phyloP scores from a whole-genome alignment of 2,113 vertebrate genomes.

The Anseranas semipalmata region DNA sequence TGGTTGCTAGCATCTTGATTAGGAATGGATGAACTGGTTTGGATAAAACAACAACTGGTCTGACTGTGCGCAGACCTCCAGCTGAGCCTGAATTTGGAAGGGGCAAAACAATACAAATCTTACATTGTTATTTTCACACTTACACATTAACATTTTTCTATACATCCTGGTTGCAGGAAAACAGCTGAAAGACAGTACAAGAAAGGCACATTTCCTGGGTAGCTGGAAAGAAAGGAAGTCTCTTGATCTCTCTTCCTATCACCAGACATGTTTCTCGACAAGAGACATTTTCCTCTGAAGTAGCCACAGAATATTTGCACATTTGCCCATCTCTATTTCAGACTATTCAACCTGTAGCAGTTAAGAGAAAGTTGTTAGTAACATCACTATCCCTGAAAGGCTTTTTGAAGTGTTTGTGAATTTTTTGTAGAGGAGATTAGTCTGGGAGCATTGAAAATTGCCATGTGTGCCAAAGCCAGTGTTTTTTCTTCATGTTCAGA shows the following conservation, averaged over 20 bases:
- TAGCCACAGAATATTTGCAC: not conserved
- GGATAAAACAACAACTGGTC: constrained; percentile 53
- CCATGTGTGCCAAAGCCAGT: not conserved
- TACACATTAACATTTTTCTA: not conserved
- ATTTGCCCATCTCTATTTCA: not conserved
- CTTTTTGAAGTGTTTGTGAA: not conserved
- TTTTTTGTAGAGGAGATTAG: not conserved
- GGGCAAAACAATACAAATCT: not conserved
- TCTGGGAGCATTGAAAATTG: not conserved
- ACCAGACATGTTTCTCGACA: not conserved
- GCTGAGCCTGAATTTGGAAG: constrained; percentile 51
- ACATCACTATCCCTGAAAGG: not conserved
- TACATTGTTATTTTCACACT: not conserved
- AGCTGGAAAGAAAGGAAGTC: not conserved
- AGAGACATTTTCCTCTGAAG: not conserved
- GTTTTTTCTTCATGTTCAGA: not conserved
- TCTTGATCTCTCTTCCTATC: not conserved
- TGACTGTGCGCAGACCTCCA: constrained; percentile 13
- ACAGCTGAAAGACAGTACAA: not conserved
- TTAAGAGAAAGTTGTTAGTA: not conserved
- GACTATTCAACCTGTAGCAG: not conserved
- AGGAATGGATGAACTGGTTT: constrained; percentile 28
- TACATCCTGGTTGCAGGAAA: not conserved
- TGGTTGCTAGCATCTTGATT: constrained; percentile 46
- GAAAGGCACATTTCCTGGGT: not conserved